phyloP scores from a whole-genome alignment of 2,113 vertebrate species.

The Nibea albiflora region DNA sequence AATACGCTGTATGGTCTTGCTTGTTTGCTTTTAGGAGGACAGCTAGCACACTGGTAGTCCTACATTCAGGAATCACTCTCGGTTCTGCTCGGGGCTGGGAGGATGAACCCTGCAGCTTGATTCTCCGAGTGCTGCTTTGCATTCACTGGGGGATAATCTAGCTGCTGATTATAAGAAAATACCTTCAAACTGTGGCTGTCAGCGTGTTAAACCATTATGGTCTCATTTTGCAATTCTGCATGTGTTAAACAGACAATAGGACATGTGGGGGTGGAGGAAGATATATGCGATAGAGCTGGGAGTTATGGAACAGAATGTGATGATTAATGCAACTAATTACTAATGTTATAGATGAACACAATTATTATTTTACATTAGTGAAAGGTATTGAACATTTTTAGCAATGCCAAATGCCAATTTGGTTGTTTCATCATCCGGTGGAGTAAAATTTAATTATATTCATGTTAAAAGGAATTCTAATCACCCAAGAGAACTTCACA shows the following conservation, averaged over 20 bases:
- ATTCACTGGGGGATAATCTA: neutral
- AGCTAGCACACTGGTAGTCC: neutral
- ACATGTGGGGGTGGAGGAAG: neutral
- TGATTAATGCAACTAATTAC: slow-evolving; percentile 8
- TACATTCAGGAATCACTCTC: neutral
- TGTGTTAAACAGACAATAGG: neutral
- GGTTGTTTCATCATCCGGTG: neutral
- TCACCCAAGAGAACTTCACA: neutral
- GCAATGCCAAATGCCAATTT: neutral
- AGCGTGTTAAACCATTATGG: neutral
- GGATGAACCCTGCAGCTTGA: neutral
- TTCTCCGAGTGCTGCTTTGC: too few species aligned
- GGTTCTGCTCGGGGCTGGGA: neutral
- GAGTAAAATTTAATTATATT: neutral
- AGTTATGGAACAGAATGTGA: neutral
- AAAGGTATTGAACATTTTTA: neutral
- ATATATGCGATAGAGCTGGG: neutral
- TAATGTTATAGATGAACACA: neutral
- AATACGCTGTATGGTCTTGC: neutral
- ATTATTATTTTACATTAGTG: neutral
- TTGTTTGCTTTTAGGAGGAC: neutral
- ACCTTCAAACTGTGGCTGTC: neutral
- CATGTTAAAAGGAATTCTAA: neutral
- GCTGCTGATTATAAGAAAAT: neutral
- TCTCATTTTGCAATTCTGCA: neutral